Evolutionary conservation across 1,140 invertebrate species (phyloP).

Genomic region (Drosophila rufa): DNA sequence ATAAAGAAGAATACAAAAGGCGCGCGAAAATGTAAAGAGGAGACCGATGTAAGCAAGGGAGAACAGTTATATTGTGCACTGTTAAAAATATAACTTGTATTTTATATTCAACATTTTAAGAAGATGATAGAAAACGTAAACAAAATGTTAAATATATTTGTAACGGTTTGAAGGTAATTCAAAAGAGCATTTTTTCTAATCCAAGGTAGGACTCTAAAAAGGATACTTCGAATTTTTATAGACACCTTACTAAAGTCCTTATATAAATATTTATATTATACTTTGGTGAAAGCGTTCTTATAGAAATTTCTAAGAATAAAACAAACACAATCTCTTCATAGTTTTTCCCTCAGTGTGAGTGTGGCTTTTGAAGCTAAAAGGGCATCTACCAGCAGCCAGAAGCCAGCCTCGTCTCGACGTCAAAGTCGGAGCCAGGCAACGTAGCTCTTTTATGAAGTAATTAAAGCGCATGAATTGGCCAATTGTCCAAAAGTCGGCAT

Average conservation of each 20-base stretch:
- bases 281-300: too few relatives aligned
- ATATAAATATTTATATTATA: too few relatives aligned
- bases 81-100: not conserved
- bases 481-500: slow-evolving; percentile 56
- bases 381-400: slow-evolving; percentile 35
- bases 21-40: slow-evolving; percentile 55
- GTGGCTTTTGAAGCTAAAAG: slow-evolving; percentile 17
- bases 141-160: too few relatives aligned
- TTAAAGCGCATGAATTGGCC: slow-evolving; percentile 83
- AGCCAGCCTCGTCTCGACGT: slow-evolving; percentile 18
- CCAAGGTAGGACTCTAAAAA: too few relatives aligned
- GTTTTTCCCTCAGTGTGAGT: slow-evolving; percentile 12
- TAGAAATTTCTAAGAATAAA: too few relatives aligned
- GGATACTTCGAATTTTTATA: too few relatives aligned
- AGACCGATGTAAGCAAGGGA: slow-evolving; percentile 23
- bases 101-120: not conserved
- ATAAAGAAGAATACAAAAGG: slow-evolving; percentile 52
- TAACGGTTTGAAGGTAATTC: too few relatives aligned
- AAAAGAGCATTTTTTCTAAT: too few relatives aligned
- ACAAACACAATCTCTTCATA: not conserved
- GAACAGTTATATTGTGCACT: slow-evolving; percentile 36
- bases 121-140: too few relatives aligned
- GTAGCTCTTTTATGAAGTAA: slow-evolving; percentile 76
- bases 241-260: too few relatives aligned
- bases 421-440: slow-evolving; percentile 32